Percentiles rank a stretch among this genome's conserved stretches.
These are phyloP conservation scores for Elymnias hypermnestra DNA, from an alignment of 1,140 invertebrate genomes.

Conservation along the genomic window DNA sequence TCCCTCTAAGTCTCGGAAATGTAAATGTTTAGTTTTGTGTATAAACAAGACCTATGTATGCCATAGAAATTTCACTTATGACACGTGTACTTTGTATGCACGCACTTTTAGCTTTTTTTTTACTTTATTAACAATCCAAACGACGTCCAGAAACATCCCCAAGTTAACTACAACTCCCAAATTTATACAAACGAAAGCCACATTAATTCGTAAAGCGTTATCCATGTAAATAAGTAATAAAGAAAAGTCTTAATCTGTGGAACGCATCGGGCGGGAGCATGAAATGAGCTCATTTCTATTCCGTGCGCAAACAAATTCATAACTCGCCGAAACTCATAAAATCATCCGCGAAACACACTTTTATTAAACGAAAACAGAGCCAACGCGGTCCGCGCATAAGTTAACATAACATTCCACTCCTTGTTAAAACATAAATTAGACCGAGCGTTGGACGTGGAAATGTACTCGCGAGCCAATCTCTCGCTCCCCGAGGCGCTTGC, in stretches of 20 bases:
- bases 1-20: too few species aligned
- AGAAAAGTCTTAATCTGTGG: constrained; percentile 37
- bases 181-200: constrained; percentile 13
- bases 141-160: too few species aligned
- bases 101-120: too few species aligned
- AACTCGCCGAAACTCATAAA: constrained; percentile 65
- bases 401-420: constrained; percentile 63
- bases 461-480: constrained; percentile 58
- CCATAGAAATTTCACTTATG: too few species aligned
- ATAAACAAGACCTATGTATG: too few species aligned
- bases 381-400: constrained; percentile 59
- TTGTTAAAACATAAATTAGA: constrained; percentile 67
- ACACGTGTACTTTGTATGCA: too few species aligned
- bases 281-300: constrained; percentile 72
- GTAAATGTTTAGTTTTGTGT: too few species aligned
- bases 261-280: constrained; percentile 31
- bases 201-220: constrained; percentile 26
- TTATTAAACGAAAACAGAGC: constrained; percentile 69
- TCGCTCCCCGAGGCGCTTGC: constrained; percentile 49
- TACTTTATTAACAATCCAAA: too few species aligned
- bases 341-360: constrained; percentile 62
- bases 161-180: neutral
- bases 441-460: constrained; percentile 37
- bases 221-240: constrained; percentile 48
- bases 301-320: constrained; percentile 54